These are phyloP conservation scores for Craniophora ligustri DNA, from an alignment of 2,888 invertebrate genomes.

Conservation along the genomic window DNA sequence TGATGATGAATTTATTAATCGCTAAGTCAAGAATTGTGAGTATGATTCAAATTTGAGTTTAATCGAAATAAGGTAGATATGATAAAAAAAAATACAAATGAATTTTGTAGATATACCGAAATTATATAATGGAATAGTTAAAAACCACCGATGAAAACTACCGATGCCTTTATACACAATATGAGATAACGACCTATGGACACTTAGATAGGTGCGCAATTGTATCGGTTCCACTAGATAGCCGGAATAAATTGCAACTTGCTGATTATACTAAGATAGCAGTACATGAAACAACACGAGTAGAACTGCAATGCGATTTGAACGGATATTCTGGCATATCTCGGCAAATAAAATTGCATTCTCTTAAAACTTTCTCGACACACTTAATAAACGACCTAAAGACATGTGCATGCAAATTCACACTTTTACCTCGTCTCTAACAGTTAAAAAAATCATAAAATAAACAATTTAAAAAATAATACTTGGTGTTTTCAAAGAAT, in stretches of 20 bases:
- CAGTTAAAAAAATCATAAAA: neutral
- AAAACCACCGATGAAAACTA: conserved; percentile 9
- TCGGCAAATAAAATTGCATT: conserved; percentile 46
- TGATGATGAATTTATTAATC: too few species aligned
- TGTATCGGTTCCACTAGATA: conserved; percentile 24
- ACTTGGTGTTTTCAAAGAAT: too few species aligned
- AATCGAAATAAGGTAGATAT: too few species aligned
- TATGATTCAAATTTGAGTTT: too few species aligned
- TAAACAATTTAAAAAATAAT: neutral
- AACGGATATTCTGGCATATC: conserved; percentile 27
- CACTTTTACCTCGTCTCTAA: conserved; percentile 36
- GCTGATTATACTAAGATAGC: conserved; percentile 15
- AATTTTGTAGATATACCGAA: conserved; percentile 1
- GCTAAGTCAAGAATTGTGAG: too few species aligned
- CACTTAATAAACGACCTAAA: conserved; percentile 39
- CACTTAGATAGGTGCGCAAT: conserved; percentile 13
- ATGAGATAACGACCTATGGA: conserved; percentile 16
- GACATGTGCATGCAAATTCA: conserved; percentile 48
- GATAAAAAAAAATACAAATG: too few species aligned
- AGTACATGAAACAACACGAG: conserved; percentile 5
- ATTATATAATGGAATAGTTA: conserved; percentile 15
- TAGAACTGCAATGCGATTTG: conserved; percentile 14
- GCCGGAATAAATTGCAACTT: conserved; percentile 19
- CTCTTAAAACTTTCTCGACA: conserved; percentile 51
- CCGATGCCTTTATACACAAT: conserved; percentile 2